Evolutionary conservation across 1,140 invertebrate species (phyloP).

Genomic region (Caenorhabditis inopinata): DNA sequence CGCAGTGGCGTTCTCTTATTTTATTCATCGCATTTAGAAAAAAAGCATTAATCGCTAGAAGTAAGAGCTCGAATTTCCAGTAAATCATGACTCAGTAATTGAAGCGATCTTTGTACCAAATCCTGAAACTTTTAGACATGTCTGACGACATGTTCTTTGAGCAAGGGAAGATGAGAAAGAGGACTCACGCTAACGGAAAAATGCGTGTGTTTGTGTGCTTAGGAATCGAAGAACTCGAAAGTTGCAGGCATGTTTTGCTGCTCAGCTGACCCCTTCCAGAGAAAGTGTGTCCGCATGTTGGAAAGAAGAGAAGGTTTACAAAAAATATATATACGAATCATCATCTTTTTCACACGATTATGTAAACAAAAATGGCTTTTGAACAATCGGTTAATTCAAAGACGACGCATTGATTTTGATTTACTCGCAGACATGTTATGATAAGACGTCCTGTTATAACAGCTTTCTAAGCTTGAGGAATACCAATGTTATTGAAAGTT

Average conservation of each 20-base stretch:
- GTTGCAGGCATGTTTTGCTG: constrained; percentile 23
- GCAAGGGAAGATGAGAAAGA: neutral
- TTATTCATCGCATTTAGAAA: neutral
- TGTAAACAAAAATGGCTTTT: neutral
- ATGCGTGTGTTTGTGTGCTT: neutral
- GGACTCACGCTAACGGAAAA: neutral
- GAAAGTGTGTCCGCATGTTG: neutral
- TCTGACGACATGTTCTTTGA: constrained; percentile 15
- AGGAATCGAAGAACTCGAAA: neutral
- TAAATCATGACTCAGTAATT: neutral
- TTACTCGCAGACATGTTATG: too few species aligned
- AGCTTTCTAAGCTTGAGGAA: too few species aligned
- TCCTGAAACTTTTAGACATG: constrained; percentile 29
- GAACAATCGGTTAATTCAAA: neutral
- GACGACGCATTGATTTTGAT: too few species aligned
- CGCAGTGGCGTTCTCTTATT: neutral
- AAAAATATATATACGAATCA: constrained; percentile 24
- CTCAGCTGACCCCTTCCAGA: constrained; percentile 12
- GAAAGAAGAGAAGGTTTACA: neutral
- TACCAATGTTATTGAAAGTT: too few species aligned
- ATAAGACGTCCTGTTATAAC: too few species aligned
- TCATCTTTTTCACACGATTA: neutral
- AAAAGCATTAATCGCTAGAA: neutral
- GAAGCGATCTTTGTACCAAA: constrained; percentile 16
- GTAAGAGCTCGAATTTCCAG: neutral